Evolutionary conservation across 1,140 invertebrate species (phyloP), one percentile per base, ranked within the genome.

Genomic region (Schlechtendalia chinensis): DNA sequence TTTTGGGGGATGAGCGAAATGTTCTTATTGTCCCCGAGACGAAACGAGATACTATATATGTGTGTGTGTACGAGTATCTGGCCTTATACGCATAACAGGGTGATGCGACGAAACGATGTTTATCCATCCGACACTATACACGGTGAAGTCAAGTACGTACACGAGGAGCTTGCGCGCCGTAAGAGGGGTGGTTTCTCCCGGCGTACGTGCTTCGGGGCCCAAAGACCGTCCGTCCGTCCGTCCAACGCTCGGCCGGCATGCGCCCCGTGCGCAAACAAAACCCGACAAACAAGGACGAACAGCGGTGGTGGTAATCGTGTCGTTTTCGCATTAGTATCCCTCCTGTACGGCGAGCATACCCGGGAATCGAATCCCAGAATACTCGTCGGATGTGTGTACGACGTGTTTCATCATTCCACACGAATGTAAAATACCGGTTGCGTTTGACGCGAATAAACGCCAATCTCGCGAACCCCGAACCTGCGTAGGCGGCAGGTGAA

Each of bases 91-190:
- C 27, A 29, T 58, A 74, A 74, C 27, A 29, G n/a, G 29, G 5
- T 29, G 4, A 58, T 56, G 24, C 19, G 27, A 22, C 14, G 16
- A 45, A 75, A 22, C 16, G 6, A 47, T 77, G 32, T 59, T 47
- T 77, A 77, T 59, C 74, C 32, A 47, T 10, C 27, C 1, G 14
- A 17, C 53, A 22, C 1, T 17, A 39, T 39, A 27, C 16, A 47
- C 12, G 32, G 32, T 8, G 29, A 22, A 77, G 32, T 77, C 74
- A 59, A 77, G 32, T 77, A 47, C 14, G 59, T 69, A 27, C 32
- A 77, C n/a, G 24, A 45, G n/a, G 72, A 56, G 29, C n/a, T 29
- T 22, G 17, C 1, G 27, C 50, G 14, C 29, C 29, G n/a, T 56
- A 10, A 77, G 59, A 58, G 11, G 16, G 74, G 32, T 77, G 45